A percentile compares a stretch with the other conserved stretches of the same genome.
Conservation (phyloP, 2,888 invertebrate genomes). For the Cybosia mesomella region DNA sequence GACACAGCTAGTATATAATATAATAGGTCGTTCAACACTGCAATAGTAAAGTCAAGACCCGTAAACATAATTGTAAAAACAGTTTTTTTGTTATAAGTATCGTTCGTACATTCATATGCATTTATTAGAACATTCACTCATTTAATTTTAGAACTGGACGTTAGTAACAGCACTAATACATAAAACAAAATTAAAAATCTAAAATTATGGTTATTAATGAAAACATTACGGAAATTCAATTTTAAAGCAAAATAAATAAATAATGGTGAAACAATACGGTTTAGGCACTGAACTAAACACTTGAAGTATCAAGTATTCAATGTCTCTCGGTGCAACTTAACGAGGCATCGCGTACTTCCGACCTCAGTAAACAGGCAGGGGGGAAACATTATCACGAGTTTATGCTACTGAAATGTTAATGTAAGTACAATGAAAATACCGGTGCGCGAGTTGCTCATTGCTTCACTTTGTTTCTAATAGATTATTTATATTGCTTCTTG, state of each 20-base stretch:
- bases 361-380: slow-evolving; percentile 78
- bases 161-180: no score
- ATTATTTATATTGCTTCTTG: not conserved
- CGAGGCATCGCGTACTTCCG: slow-evolving; percentile 69
- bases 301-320: not conserved
- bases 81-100: no score
- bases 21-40: not conserved
- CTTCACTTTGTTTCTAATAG: slow-evolving; percentile 1
- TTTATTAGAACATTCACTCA: no score
- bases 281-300: not conserved
- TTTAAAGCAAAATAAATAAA: no score
- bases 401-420: slow-evolving; percentile 75
- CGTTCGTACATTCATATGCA: no score
- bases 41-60: no score
- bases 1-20: not conserved
- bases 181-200: no score
- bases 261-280: not conserved
- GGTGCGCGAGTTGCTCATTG: slow-evolving; percentile 28
- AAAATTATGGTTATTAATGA: no score
- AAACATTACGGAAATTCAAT: no score
- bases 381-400: slow-evolving; percentile 77
- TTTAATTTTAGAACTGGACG: no score
- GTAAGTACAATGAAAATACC: slow-evolving; percentile 60
- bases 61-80: not conserved
- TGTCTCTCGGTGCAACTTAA: slow-evolving; percentile 41